Base-by-base conservation (phyloP, 2,888 invertebrate genomes). In the Boloria selene region DNA sequence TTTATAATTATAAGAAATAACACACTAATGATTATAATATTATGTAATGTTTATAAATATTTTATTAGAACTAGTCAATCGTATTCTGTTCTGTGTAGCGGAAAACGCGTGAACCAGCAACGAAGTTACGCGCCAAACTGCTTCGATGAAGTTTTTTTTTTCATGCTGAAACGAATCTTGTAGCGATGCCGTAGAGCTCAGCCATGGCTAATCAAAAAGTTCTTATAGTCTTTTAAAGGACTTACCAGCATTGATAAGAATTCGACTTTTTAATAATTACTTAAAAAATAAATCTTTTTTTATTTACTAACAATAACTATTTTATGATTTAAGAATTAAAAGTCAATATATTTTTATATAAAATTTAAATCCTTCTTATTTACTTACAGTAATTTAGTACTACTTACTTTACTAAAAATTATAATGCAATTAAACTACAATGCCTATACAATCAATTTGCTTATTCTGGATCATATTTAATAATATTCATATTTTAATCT, bases 41-140 rank as follows among this genome's bases (percentile, higher is more conserved):
- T 17, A 44, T n/a, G 44, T 55, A 42, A 18, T 10, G 31, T 38
- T 38, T 44, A 55, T 18, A 42, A 14, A 44, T 22, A 44, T 44
- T 44, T 10, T 22, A 4, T 14, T 10, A 55, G 55, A 44, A 44
- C 18, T n/a, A 10, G 55, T 55, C 44, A 10, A n/a, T 55, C 22
- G n/a, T 44, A 44, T 44, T 44, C 50, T 52, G 17, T 47, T 53
- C 49, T 22, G 42, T 63, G 56, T 56, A 42, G 26, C 17, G 47
- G 22, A 22, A 26, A 18, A 63, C 51, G 17, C 68, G 70, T 59
- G n/a, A 63, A 38, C 18, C 22, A 64, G 7, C 63, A 31, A 49
- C 31, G 17, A 56, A 55, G 63, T 67, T 55, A 58, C 68, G 72
- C 66, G 72, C 67, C 50, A 50, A 65, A 72, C 72, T 72, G 67